Evolutionary conservation across 2,797 vertebrate species (phyloP), one percentile per base, ranked within the genome.

Genomic region (Falco peregrinus): DNA sequence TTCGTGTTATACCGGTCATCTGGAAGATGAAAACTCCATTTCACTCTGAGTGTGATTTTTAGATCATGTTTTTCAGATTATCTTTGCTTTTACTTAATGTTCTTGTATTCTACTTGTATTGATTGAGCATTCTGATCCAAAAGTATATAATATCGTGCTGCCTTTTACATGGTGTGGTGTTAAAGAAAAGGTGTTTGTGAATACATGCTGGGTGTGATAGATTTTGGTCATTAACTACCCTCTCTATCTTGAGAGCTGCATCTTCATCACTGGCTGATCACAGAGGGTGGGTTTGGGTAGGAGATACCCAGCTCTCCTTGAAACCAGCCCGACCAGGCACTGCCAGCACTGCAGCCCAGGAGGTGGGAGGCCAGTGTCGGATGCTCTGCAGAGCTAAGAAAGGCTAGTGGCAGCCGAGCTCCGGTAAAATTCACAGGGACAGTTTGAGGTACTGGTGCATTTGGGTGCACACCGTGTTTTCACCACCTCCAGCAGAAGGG

Each of bases 1-100:
- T 95, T 95, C 35, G 0, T 90, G 89, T 95, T 95, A 84, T 16
- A 83, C 41, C 0, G 10, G 63, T 96, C 88, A 93, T 95, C 89
- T 97, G 93, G 88, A 96, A 96, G 91, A 91, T 69, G 47, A 95
- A 94, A 90, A 85, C 60, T 88, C 71, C 35, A 17, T 87, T 96
- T 96, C 53, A 16, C 67, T 84, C 61, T 3, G 25, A 82, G 56
- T 83, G 71, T 91, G 91, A 67, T 69, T 93, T 89, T 75, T 65
- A 89, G 63, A 71, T 90, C 26, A 24, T 74, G 43, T 86, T 94
- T 97, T 96, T 92, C 73, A 91, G 63, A 74, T 94, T 74, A 75
- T 82, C 26, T 73, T 89, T 94, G 50, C 63, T 77, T 89, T 64
- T 84, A 61, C 60, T 50, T 81, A 22, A 47, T 64, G 14, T 77